phyloP scores from a whole-genome alignment of 2,888 invertebrate species.

The Ornithoptera alexandrae region DNA sequence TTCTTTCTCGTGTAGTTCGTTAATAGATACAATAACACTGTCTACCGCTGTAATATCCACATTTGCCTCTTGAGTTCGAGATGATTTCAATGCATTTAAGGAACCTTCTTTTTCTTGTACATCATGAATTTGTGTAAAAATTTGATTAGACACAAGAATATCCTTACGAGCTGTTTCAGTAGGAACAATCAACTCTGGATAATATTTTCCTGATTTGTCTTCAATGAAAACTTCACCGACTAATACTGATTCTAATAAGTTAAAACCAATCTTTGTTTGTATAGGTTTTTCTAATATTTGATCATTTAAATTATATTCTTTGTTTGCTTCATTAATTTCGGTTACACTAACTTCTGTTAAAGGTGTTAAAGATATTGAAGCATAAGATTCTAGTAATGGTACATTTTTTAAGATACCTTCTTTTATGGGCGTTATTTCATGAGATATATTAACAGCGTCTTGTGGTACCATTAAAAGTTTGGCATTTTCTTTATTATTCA shows the following conservation, averaged over 20 bases:
- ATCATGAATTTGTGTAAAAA: constrained; percentile 82
- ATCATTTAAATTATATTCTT: constrained; percentile 79
- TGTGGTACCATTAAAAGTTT: constrained; percentile 79
- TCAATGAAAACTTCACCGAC: constrained; percentile 85
- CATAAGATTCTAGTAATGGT: constrained; percentile 73
- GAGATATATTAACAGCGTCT: constrained; percentile 84
- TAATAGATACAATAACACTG: constrained; percentile 78
- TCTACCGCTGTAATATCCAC: constrained; percentile 81
- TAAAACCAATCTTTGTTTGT: constrained; percentile 82
- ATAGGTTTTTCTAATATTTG: constrained; percentile 66
- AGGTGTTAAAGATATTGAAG: constrained; percentile 79
- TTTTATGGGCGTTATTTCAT: constrained; percentile 80
- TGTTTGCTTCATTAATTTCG: constrained; percentile 82
- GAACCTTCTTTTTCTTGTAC: constrained; percentile 85
- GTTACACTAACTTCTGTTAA: constrained; percentile 83
- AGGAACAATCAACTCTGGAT: constrained; percentile 88
- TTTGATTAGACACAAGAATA: constrained; percentile 83
- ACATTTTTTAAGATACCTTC: constrained; percentile 79
- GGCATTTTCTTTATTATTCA: constrained; percentile 71
- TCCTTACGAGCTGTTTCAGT: constrained; percentile 86
- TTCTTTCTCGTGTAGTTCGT: constrained; percentile 84
- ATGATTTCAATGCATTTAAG: constrained; percentile 79
- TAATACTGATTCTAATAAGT: constrained; percentile 82
- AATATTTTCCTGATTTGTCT: constrained; percentile 87
- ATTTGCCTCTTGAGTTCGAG: constrained; percentile 81